Evolutionary conservation across 1,140 invertebrate species (phyloP), one percentile per base, ranked within the genome.

Genomic region (Penaeus indicus): DNA sequence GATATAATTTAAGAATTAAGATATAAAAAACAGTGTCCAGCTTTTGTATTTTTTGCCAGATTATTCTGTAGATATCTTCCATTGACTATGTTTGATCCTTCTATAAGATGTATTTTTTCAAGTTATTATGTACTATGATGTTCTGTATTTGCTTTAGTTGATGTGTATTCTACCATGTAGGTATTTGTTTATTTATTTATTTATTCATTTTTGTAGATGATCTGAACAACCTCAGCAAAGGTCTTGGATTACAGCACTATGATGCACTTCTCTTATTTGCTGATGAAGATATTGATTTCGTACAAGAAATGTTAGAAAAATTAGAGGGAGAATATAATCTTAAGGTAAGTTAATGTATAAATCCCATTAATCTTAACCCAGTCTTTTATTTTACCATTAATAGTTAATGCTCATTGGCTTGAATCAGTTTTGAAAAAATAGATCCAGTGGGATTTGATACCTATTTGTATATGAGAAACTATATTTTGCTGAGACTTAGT

Each of bases 281-380:
- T 54, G 90, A 91, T 79, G 90, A 89, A 61, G 90, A 91, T 72
- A 64, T 91, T 21, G 80, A 84, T 18, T 91, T 91, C 86, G 88
- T 91, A 38, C 89, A 90, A 62, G 84, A 85, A 54, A 86, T 90
- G 80, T 84, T 90, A 72, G 77, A 90, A 47, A 90, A 90, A 75
- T 78, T 91, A 67, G 90, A 91, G 61, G 90, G 88, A 60, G 90
- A 89, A 42, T 91, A 89, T 86, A 82, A 82, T 54, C 63, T 89
- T 22, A 91, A 89, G 88, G 90, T 84, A 63, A 85, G 75, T 77
- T 64, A 11, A 38, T 22, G 67, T 32, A 7, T 80, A 54, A 63
- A 25, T 21, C 16, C 54, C 69, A 38, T 22, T 25, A n/a, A 11
- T 42, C 22, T 25, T 80, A 19, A n/a, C 13, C 16, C 3, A 22